These are phyloP conservation scores for Myoxocephalus aenaeus DNA, from an alignment of 2,797 vertebrate species.

Conservation along the genomic window DNA sequence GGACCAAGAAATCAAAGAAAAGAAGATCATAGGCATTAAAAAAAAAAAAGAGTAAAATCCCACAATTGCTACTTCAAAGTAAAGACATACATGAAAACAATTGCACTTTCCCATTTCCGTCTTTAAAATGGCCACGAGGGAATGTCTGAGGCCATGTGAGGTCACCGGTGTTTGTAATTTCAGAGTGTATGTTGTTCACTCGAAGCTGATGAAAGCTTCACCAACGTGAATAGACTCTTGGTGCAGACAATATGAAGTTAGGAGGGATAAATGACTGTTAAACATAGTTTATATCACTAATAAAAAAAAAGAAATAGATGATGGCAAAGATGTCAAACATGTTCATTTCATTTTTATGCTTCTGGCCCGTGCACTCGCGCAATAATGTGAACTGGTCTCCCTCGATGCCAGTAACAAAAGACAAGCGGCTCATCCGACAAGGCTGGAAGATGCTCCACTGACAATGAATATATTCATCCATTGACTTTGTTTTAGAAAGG, in stretches of 20 bases:
- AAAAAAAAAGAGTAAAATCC: background rate
- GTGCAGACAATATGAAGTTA: background rate
- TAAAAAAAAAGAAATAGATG: background rate
- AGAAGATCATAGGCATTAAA: background rate
- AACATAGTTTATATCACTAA: background rate
- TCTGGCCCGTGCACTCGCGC: slow-evolving; percentile 9
- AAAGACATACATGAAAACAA: background rate
- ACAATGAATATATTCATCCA: slow-evolving; percentile 42
- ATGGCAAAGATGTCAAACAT: background rate
- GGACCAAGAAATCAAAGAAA: background rate
- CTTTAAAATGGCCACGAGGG: background rate
- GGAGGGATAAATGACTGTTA: background rate
- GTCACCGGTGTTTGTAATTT: background rate
- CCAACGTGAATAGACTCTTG: background rate
- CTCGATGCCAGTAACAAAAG: slow-evolving; percentile 34
- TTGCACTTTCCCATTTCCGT: background rate
- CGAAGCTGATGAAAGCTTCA: background rate
- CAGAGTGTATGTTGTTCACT: background rate
- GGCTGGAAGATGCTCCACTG: slow-evolving; percentile 19
- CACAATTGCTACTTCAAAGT: background rate
- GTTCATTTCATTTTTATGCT: background rate
- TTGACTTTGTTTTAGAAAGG: slow-evolving; percentile 28
- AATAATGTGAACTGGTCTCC: slow-evolving; percentile 10
- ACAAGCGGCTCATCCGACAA: slow-evolving; percentile 42
- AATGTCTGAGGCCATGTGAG: background rate